Base-by-base conservation (phyloP, 1,140 invertebrate species). In the Bombus turneri region DNA sequence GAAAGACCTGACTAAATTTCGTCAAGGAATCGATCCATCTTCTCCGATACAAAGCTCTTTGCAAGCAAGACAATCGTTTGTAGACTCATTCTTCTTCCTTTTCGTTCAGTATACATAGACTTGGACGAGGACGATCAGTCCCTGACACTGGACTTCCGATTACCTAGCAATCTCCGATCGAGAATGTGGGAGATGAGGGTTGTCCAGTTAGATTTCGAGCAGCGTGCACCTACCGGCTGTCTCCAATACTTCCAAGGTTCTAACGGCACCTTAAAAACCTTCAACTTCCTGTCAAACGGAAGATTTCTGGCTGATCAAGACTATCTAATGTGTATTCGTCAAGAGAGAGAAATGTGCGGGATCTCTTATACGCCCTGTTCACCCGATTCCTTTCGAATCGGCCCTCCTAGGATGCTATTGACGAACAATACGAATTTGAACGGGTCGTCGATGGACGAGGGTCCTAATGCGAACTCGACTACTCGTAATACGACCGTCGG, bases 271-370 rank as follows among this genome's bases (percentile, higher is more conserved):
- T 95, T 97, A 66, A 96, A 96, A 92, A 98, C 97, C 1, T 96
- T 98, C 92, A 98, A 98, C 93, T 98, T 96, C 91, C 96, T 97
- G 2, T 96, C 97, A 5, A 98, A 98, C 92, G 97, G 97, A 0
- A 95, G 97, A 5, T 97, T 97, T 88, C 93, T 98, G n/a, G 97
- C 98, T 0, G 95, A 96, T 86, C 97, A 98, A 88, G 96, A 98
- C 91, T 98, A 98, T 93, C 95, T 96, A 68, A 96, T 97, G n/a
- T 98, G 97, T 90, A 95, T 98, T 68, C 94, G 97, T 25, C 96
- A 97, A 88, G 97, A 97, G 90, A 91, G 93, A 22, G 96, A 96
- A 0, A 97, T 96, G 96, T 98, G 97, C 90, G 97, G 97, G 18
- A 96, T 98, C n/a, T 95, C 96, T 3, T 98, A 98, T 93, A 95